Conservation (phyloP, 2,113 vertebrate species). For the Ophiodon elongatus region DNA sequence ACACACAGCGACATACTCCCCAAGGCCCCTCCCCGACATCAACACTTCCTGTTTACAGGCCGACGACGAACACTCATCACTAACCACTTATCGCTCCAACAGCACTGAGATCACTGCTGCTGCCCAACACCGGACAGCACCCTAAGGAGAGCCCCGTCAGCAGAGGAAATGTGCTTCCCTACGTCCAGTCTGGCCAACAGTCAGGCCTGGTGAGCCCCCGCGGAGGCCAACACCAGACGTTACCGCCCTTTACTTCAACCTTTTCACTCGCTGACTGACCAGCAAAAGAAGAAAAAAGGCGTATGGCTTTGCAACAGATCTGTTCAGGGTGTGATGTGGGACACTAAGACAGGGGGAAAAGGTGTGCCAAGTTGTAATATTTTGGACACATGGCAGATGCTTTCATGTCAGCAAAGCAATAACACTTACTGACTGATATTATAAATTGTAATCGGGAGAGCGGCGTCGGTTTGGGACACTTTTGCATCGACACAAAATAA, state of each 20-base stretch:
- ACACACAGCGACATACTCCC: constrained; percentile 41
- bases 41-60: constrained; percentile 85
- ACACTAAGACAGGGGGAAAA: not conserved
- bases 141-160: constrained; percentile 46
- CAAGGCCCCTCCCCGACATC: constrained; percentile 60
- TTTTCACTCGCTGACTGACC: not conserved
- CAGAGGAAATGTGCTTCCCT: constrained; percentile 32
- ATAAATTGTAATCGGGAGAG: not conserved
- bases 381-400: not conserved
- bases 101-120: constrained; percentile 28
- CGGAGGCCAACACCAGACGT: not conserved
- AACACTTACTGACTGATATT: not conserved
- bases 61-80: constrained; percentile 52
- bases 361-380: not conserved
- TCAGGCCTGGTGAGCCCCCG: not conserved
- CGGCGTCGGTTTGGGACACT: too few relatives aligned
- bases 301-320: not conserved
- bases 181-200: not conserved
- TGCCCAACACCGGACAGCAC: constrained; percentile 38
- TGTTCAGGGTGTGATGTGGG: not conserved
- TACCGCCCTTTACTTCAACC: not conserved
- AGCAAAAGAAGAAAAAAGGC: not conserved
- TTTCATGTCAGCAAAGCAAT: not conserved
- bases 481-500: not conserved
- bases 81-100: constrained; percentile 66